A percentile compares a stretch with the other conserved stretches of the same genome.
Evolutionary conservation across 1,140 invertebrate genomes (phyloP).

Genomic region (Zaprionus capensis): DNA sequence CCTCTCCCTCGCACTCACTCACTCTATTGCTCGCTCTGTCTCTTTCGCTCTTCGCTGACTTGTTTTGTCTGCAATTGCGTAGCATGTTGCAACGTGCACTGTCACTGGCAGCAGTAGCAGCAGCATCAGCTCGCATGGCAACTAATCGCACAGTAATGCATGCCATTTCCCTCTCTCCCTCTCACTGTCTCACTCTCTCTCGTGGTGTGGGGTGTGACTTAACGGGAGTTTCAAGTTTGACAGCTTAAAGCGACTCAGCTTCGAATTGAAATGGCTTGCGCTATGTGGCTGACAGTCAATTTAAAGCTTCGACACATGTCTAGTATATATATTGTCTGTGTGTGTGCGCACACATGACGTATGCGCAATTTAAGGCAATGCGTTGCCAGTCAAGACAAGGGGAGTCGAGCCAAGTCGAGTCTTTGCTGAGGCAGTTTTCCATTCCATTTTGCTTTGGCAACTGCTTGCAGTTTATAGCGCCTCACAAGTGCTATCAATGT

Average conservation of each 20-base stretch:
- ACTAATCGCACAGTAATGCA: slow-evolving; percentile 4
- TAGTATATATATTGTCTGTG: background rate
- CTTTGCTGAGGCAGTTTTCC: slow-evolving; percentile 36
- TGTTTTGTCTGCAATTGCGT: slow-evolving; percentile 9
- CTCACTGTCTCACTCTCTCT: too few relatives aligned
- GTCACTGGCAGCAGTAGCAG: background rate
- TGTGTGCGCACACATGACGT: slow-evolving; percentile 42
- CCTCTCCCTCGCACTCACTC: background rate
- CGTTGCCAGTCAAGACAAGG: background rate
- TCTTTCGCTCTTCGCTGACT: background rate
- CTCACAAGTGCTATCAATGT: slow-evolving; percentile 79
- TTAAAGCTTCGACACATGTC: slow-evolving; percentile 29
- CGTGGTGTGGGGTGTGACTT: too few relatives aligned
- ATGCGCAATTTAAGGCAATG: slow-evolving; percentile 43
- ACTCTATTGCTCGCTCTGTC: background rate
- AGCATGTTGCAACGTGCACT: slow-evolving; percentile 9
- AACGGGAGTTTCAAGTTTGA: slow-evolving; percentile 27
- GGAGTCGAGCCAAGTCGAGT: slow-evolving; percentile 4
- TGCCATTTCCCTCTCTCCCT: background rate
- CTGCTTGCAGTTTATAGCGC: slow-evolving; percentile 80
- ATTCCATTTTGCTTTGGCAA: slow-evolving; percentile 48
- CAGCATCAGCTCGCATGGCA: background rate
- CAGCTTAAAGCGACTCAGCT: slow-evolving; percentile 43
- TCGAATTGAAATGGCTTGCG: slow-evolving; percentile 41
- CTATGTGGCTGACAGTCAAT: slow-evolving; percentile 26